Evolutionary conservation across 2,888 invertebrate species (phyloP).

Genomic region (Nudaria mundana): DNA sequence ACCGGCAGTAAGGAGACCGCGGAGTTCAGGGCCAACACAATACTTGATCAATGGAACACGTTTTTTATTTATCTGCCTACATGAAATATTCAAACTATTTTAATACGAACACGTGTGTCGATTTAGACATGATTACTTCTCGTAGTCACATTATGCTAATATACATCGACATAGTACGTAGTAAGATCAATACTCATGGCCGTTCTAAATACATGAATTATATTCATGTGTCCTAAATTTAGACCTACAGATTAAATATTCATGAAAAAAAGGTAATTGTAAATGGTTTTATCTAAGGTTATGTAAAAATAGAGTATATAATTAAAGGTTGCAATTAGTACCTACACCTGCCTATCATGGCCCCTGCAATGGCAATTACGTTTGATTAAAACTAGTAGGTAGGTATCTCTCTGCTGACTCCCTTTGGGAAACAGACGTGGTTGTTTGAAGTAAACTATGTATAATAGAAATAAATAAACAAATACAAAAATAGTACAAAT

Average conservation of each 20-base stretch:
- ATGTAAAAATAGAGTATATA: background rate
- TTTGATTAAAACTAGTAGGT: too few relatives aligned
- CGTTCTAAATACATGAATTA: slow-evolving; percentile 12
- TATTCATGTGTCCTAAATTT: background rate
- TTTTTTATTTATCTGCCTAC: slow-evolving; percentile 45
- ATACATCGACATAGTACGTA: slow-evolving; percentile 11
- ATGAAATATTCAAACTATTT: slow-evolving; percentile 46
- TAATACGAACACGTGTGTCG: slow-evolving; percentile 46
- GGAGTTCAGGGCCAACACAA: slow-evolving; percentile 60
- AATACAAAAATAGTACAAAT: too few relatives aligned
- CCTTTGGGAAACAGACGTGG: too few relatives aligned
- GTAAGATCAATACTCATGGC: slow-evolving; percentile 23
- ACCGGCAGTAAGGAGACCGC: slow-evolving; percentile 47
- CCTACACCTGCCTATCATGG: too few relatives aligned
- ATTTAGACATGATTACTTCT: slow-evolving; percentile 25
- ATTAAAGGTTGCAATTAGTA: too few relatives aligned
- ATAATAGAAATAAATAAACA: too few relatives aligned
- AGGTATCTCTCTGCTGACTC: too few relatives aligned
- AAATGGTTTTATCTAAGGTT: background rate
- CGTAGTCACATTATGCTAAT: slow-evolving; percentile 43
- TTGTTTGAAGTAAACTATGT: too few relatives aligned
- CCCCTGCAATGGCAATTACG: too few relatives aligned
- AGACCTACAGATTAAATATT: background rate
- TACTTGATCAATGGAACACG: slow-evolving; percentile 39
- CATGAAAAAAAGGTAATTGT: too few relatives aligned